Percentiles rank a stretch among this genome's conserved stretches.
These are phyloP conservation scores for Aurelia aurita DNA, from an alignment of 30 jellyfish, hydroid and myxozoan species.

Conservation along the genomic window DNA sequence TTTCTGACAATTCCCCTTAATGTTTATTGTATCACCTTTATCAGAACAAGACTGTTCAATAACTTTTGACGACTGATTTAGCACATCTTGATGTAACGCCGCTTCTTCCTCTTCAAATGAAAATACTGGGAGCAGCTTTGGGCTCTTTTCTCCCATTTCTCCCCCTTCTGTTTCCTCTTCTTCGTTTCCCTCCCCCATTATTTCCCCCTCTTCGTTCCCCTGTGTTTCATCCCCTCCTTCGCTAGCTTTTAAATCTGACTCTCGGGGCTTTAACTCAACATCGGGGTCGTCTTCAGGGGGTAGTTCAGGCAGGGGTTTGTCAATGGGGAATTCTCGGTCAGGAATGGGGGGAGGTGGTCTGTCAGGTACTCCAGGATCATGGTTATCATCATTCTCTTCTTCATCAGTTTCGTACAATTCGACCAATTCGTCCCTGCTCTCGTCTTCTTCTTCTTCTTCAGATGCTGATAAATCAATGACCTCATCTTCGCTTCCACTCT, in stretches of 20 bases:
- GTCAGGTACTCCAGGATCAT: slow-evolving; percentile 2
- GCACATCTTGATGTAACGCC: not conserved
- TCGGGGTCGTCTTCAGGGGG: slow-evolving; percentile 6
- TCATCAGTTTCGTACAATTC: slow-evolving; percentile 64
- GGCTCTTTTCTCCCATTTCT: slow-evolving; percentile 14
- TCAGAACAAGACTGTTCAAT: too few species aligned
- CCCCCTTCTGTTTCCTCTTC: slow-evolving; percentile 18
- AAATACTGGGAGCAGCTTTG: slow-evolving; percentile 11
- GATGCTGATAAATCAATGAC: slow-evolving; percentile 76
- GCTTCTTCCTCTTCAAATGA: slow-evolving; percentile 40
- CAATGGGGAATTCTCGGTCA: not conserved
- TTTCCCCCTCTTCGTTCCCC: not conserved
- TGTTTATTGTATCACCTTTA: too few species aligned
- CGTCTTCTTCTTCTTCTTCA: slow-evolving; percentile 49
- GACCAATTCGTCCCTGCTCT: slow-evolving; percentile 2
- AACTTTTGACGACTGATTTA: too few species aligned
- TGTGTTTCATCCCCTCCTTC: too few species aligned
- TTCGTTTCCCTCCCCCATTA: not conserved
- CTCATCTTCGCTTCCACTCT: slow-evolving; percentile 74
- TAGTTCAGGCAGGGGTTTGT: slow-evolving; percentile 62
- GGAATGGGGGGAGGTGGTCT: slow-evolving; percentile 23
- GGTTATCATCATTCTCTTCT: slow-evolving; percentile 1
- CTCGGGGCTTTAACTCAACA: not conserved
- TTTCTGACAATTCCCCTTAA: too few species aligned
- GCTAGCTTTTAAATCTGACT: too few species aligned